Conservation (phyloP, 2,888 invertebrate species). For the Yponomeuta cagnagella region DNA sequence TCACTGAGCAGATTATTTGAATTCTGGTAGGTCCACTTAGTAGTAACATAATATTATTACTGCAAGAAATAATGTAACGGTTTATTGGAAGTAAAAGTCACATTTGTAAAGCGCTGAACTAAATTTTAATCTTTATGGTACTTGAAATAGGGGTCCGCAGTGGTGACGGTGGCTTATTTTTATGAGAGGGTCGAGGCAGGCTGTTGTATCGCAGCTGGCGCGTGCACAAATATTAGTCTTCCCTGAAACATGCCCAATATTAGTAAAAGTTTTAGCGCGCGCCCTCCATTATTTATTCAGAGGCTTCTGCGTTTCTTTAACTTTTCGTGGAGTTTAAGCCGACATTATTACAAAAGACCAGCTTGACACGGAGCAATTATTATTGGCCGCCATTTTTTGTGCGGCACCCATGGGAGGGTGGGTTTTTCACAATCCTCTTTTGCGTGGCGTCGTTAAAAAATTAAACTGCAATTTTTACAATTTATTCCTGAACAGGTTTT, state of each 20-base stretch:
- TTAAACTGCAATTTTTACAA: slow-evolving; percentile 1
- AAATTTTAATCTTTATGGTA: not conserved
- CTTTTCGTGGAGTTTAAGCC: slow-evolving; percentile 35
- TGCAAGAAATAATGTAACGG: not conserved
- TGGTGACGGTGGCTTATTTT: not conserved
- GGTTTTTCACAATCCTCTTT: not conserved
- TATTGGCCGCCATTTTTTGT: slow-evolving; percentile 37
- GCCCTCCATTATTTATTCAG: slow-evolving; percentile 58
- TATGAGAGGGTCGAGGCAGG: not conserved
- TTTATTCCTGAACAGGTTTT: not conserved
- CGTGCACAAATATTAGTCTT: slow-evolving; percentile 48
- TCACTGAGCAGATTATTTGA: not conserved
- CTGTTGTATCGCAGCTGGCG: slow-evolving; percentile 31
- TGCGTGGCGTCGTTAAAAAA: not conserved
- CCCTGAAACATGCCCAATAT: slow-evolving; percentile 59
- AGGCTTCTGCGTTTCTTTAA: slow-evolving; percentile 49
- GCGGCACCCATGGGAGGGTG: slow-evolving; percentile 3
- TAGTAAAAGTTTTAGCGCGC: slow-evolving; percentile 52
- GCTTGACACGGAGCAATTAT: slow-evolving; percentile 27
- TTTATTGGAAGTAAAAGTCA: not conserved
- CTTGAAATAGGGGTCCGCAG: not conserved
- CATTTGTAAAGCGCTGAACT: not conserved
- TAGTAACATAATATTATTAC: not conserved
- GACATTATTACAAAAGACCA: slow-evolving; percentile 37
- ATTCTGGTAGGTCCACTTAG: not conserved